Base-by-base conservation (phyloP, 2,797 vertebrate species). In the Microctenopoma stevenorrisi region DNA sequence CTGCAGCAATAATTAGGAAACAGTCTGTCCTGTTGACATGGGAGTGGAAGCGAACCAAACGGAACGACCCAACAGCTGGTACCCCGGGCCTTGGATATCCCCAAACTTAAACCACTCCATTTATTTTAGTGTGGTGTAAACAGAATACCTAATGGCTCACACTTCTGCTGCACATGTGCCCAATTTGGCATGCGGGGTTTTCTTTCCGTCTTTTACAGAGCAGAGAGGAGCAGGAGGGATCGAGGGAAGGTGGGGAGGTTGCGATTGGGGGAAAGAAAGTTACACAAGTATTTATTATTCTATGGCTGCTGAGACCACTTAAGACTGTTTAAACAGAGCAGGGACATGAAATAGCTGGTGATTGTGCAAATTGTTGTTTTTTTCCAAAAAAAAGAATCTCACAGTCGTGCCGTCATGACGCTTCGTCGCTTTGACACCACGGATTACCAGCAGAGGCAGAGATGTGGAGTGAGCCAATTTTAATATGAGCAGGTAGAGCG, bases 51-150 rank as follows among this genome's bases (percentile, higher is more conserved):
- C 72, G 40, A 70, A 89, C 83, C 87, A 91, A 92, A 86, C 79
- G 68, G 64, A 87, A 84, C 64, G 64, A 80, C 73, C 84, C 72
- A 43, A 88, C 91, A 92, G 90, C 88, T 93, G 91, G 85, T 88
- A 89, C 84, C 84, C 77, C 68, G 49, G 84, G 76, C 84, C 76
- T 84, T 87, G 85, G 81, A 88, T 89, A 91, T 88, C 85, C 88
- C 86, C 78, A 87, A 91, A 89, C 79, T 79, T 79, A 78, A 91
- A 90, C 81, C 84, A 87, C 86, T 91, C 85, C 79, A 91, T 92
- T 93, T 89, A 89, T 92, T 89, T 92, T 86, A 78, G 83, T 88
- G 88, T 62, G 84, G 84, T 88, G 87, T 91, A 92, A 93, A 94
- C 91, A 91, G 79, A 91, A 92, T 91, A 90, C 84, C 89, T 90